phyloP scores from a whole-genome alignment of 1,140 invertebrate species.

The Drosophila albomicans region DNA sequence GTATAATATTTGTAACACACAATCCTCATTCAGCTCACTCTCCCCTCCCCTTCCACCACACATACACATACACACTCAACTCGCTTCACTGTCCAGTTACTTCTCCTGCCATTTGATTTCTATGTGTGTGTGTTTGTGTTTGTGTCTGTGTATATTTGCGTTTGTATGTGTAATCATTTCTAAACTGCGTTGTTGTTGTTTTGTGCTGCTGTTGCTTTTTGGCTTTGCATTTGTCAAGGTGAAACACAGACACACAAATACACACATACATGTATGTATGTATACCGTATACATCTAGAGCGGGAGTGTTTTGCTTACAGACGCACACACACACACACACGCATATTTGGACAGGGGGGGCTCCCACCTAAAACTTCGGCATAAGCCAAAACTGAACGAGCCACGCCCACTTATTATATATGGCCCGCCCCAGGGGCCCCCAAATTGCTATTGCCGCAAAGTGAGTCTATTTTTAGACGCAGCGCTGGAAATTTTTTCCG shows the following conservation, averaged over 20 bases:
- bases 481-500: conserved; percentile 80
- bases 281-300: conserved; percentile 3
- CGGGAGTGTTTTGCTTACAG: conserved; percentile 23
- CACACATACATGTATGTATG: conserved; percentile 3
- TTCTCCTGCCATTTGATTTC: conserved; percentile 20
- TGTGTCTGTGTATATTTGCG: conserved; percentile 9
- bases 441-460: conserved; percentile 52
- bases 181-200: conserved; percentile 41
- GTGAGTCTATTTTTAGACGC: conserved; percentile 76
- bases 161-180: conserved; percentile 42
- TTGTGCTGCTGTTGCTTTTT: conserved; percentile 43
- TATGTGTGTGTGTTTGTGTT: neutral
- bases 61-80: conserved; percentile 8
- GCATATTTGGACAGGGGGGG: neutral
- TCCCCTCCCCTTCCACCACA: neutral
- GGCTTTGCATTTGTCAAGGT: conserved; percentile 69
- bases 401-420: conserved; percentile 54
- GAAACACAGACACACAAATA: conserved; percentile 39
- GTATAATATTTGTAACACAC: conserved; percentile 45
- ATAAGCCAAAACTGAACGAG: conserved; percentile 51
- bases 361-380: conserved; percentile 40
- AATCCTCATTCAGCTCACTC: neutral
- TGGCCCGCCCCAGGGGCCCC: conserved; percentile 38
- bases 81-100: conserved; percentile 1
- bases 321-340: conserved; percentile 4